Evolutionary conservation across 2,113 vertebrate genomes (phyloP), one percentile per base, ranked within the genome.

Genomic region (Ptychochromis oligacanthus): DNA sequence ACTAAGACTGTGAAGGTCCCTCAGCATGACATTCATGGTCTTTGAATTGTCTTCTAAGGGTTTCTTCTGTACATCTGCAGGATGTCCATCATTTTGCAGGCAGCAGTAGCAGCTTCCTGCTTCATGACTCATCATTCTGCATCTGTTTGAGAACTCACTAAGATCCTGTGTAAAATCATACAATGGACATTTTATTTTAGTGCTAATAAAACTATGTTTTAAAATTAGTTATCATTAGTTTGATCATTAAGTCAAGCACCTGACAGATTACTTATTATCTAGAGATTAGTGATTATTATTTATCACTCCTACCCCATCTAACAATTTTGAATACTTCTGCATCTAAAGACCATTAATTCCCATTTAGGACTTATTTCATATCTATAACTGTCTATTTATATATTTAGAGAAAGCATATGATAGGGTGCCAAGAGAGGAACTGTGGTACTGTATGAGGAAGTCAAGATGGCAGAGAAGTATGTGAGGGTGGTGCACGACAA

Each of bases 1-100:
- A 93, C 28, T 74, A 46, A 82, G 75, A 82, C 60, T 46, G 65
- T 9, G 31, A 67, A 57, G 78, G 64, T 92, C 91, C 85, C 90
- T 22, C 74, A 59, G 82, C 1, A 34, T 43, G 90, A 88, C 87
- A 83, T 93, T 91, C 88, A 80, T 87, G 77, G 70, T 74, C 80
- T 92, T 90, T 92, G 77, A 88, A 36, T 81, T 38, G 60, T 81
- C 88, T 95, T 95, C 91, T 92, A 92, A 89, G 90, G 88, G 83
- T 81, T 90, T 91, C 54, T 79, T 67, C 72, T 72, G 38, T 75
- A 85, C 88, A 88, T 90, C 87, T 91, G 90, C 88, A 93, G 87
- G 91, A 93, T 92, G 90, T 93, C 17, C 77, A 74, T 28, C 34
- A 81, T 65, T 77, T 31, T 89, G 52, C 65, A 90, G 46, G 43